phyloP scores from a whole-genome alignment of 2,113 vertebrate genomes.

The Sinosuthora webbiana region DNA sequence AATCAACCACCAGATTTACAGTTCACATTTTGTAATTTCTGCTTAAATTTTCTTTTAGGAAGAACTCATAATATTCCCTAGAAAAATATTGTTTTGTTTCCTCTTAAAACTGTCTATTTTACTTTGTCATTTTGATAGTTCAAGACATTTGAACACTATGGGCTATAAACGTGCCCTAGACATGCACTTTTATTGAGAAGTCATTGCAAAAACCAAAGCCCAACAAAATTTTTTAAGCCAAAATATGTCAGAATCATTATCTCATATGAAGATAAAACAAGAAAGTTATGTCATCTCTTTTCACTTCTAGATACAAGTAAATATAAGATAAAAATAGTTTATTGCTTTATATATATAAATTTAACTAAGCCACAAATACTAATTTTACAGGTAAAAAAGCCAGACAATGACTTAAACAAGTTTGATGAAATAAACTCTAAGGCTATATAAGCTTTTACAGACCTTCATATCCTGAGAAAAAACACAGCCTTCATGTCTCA shows the following conservation, averaged over 20 bases:
- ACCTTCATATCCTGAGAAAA: not conserved
- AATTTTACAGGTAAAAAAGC: not conserved
- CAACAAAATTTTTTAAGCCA: not conserved
- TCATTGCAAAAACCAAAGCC: not conserved
- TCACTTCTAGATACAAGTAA: not conserved
- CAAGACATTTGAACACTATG: not conserved
- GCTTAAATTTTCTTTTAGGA: not conserved
- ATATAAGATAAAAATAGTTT: not conserved
- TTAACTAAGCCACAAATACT: not conserved
- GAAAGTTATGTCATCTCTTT: not conserved
- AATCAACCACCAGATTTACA: constrained; percentile 20
- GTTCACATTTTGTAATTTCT: not conserved
- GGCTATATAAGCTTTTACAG: not conserved
- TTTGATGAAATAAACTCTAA: not conserved
- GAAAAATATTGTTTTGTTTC: not conserved
- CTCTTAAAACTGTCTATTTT: not conserved
- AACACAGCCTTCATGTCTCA: not conserved
- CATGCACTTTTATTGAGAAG: not conserved
- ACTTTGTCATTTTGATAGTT: not conserved
- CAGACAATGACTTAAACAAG: not conserved
- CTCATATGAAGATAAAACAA: not conserved
- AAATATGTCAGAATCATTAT: not conserved
- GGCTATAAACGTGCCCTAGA: not conserved
- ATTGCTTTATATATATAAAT: not conserved
- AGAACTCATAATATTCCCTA: not conserved